These are phyloP conservation scores for roundworm (Caenorhabditis elegans) DNA, from an alignment of 1,140 invertebrate species.

Conservation along the genomic window DNA sequence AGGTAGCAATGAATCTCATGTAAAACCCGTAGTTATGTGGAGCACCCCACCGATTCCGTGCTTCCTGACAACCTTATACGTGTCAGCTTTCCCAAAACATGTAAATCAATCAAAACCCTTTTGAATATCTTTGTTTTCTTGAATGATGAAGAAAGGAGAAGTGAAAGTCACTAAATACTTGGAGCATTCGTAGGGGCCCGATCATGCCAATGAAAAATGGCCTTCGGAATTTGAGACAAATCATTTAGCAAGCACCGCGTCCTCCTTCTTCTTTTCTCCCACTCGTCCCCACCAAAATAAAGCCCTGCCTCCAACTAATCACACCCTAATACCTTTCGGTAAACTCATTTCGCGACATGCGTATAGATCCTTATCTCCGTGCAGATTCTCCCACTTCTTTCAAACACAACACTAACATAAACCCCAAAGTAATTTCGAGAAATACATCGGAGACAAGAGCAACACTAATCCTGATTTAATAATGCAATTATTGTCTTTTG, in stretches of 20 bases:
- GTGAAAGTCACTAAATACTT: background rate
- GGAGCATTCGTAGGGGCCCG: background rate
- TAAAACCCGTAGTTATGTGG: conserved; percentile 18
- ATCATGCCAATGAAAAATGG: conserved; percentile 21
- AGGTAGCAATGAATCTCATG: conserved; percentile 29
- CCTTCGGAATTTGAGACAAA: conserved; percentile 20
- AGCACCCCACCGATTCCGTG: background rate
- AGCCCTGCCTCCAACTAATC: conserved; percentile 20
- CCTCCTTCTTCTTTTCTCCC: background rate
- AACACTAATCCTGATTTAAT: conserved; percentile 34
- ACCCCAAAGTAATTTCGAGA: background rate
- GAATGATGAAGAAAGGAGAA: background rate
- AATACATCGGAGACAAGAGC: background rate
- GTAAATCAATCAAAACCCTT: conserved; percentile 30
- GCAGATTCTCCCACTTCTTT: background rate
- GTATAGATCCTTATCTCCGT: conserved; percentile 22
- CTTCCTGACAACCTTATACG: conserved; percentile 29
- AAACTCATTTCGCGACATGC: conserved; percentile 26
- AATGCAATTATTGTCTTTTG: background rate
- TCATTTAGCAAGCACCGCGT: background rate
- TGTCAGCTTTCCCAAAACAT: conserved; percentile 24
- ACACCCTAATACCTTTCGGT: conserved; percentile 29
- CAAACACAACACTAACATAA: conserved; percentile 3
- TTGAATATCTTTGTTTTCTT: conserved; percentile 20
- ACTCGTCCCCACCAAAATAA: background rate